Percentiles rank a stretch among this genome's conserved stretches.
Conservation (phyloP, 1,140 invertebrate species). For the Procambarus clarkii region DNA sequence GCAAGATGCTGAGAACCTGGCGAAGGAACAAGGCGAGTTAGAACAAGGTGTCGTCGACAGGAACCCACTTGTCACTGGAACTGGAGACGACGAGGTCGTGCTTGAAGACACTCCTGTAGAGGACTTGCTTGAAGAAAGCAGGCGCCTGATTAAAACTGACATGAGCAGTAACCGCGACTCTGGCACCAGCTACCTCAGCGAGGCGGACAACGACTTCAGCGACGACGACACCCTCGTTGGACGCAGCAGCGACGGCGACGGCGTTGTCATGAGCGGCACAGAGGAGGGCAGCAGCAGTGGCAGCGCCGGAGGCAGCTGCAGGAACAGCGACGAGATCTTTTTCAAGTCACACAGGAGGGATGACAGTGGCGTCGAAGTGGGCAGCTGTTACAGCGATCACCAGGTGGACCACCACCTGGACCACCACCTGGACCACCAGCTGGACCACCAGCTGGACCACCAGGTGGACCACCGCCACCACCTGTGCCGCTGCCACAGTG, state of each 20-base stretch:
- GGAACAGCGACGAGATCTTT: constrained; percentile 27
- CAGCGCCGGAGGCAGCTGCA: constrained; percentile 1
- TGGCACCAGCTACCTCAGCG: constrained; percentile 52
- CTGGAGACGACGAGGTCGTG: background rate
- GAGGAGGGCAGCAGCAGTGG: constrained; percentile 11
- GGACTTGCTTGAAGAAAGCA: background rate
- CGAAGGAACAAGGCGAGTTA: background rate
- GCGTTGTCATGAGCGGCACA: background rate
- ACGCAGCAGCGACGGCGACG: constrained; percentile 32
- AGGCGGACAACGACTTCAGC: constrained; percentile 17
- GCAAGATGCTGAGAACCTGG: background rate
- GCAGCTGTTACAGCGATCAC: background rate
- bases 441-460: no score
- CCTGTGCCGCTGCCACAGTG: background rate
- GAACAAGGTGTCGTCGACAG: background rate
- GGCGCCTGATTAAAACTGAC: background rate
- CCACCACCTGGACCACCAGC: background rate
- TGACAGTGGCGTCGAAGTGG: constrained; percentile 38
- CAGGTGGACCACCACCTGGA: background rate
- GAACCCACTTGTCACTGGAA: no score
- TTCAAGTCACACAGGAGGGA: constrained; percentile 41
- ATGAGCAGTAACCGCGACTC: constrained; percentile 49
- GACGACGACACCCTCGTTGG: constrained; percentile 52
- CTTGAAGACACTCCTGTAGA: background rate
- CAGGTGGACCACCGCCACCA: background rate